Conservation (phyloP, 1,140 invertebrate genomes). For the Ostrea edulis region DNA sequence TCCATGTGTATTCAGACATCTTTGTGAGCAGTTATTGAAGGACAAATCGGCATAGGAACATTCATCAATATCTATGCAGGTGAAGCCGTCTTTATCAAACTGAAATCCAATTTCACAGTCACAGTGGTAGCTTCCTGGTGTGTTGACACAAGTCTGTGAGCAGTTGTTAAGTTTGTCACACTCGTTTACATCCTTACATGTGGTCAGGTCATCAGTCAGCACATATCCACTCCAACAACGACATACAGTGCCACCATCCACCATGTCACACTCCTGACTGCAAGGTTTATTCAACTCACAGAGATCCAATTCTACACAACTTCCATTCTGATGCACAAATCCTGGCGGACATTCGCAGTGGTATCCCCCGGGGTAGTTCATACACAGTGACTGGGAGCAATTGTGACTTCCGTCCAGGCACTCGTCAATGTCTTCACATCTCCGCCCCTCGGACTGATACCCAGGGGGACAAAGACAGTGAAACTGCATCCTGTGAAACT, state of each 20-base stretch:
- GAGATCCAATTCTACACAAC: neutral
- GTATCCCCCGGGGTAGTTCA: neutral
- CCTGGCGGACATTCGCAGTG: neutral
- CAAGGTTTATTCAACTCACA: conserved; percentile 14
- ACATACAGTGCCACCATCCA: neutral
- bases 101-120: neutral
- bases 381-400: neutral
- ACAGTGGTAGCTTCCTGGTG: neutral
- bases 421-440: conserved; percentile 20
- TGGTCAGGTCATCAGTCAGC: neutral
- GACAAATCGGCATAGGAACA: neutral
- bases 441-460: neutral
- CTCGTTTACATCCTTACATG: neutral
- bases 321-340: neutral
- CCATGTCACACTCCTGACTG: neutral
- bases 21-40: conserved; percentile 9
- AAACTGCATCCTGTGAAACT: conserved; percentile 4
- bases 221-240: conserved; percentile 3
- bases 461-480: neutral
- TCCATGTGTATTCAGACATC: conserved; percentile 25
- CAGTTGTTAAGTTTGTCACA: neutral
- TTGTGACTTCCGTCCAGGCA: neutral
- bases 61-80: neutral
- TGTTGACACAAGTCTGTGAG: conserved; percentile 9
- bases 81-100: neutral